A percentile compares a stretch with the other conserved stretches of the same genome.
Conservation (phyloP, 2,113 vertebrate genomes). For the Platanista minor region DNA sequence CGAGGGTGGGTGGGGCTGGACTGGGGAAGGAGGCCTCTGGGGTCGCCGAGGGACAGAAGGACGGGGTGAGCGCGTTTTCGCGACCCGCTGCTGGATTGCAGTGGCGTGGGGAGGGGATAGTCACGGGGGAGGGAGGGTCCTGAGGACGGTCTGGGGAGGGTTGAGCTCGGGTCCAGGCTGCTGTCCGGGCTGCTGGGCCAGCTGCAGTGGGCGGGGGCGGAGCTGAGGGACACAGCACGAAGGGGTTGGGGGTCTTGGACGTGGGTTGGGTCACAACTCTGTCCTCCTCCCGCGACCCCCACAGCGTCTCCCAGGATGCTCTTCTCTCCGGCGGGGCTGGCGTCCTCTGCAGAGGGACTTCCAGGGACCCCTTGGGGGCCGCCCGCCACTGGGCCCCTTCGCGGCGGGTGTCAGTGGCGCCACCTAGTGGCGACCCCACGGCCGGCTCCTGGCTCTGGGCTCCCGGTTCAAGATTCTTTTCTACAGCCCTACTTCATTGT, state of each 20-base stretch:
- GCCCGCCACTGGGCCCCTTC: fast-evolving
- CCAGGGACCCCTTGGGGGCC: no score
- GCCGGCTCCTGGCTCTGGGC: background rate
- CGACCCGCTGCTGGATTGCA: no score
- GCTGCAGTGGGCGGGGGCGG: no score
- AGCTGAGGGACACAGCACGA: no score
- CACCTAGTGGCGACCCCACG: background rate
- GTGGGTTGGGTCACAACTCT: background rate
- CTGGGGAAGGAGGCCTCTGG: background rate
- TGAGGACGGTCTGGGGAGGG: background rate
- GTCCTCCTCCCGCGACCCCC: fast-evolving
- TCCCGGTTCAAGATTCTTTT: background rate
- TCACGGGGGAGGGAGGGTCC: conserved; percentile 82
- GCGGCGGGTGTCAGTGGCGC: background rate
- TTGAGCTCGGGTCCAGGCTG: conserved; percentile 73
- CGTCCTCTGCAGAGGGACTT: background rate
- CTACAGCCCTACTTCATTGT: background rate
- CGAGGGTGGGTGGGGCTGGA: no score
- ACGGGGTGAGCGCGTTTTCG: conserved; percentile 69
- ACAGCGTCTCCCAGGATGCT: background rate
- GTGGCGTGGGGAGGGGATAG: conserved; percentile 68
- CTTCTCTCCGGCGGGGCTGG: fast-evolving
- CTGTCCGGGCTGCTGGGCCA: conserved; percentile 71
- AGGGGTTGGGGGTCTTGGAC: background rate
- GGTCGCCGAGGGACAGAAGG: no score